Evolutionary conservation across 2,888 invertebrate species (phyloP).

Genomic region (Leptinotarsa rubiginosa): DNA sequence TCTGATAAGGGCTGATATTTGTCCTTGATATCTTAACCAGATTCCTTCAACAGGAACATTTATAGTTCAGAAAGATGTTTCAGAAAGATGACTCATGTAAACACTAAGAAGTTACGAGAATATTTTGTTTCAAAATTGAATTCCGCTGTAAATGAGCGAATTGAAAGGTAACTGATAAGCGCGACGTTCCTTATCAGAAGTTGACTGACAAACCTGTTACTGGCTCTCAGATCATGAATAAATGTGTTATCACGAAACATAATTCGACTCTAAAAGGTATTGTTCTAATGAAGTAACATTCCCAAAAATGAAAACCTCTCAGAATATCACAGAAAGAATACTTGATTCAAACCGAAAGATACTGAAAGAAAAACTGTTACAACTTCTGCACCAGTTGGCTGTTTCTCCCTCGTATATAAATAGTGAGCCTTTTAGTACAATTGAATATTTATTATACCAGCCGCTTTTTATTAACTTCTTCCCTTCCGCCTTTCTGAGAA

Average conservation of each 20-base stretch:
- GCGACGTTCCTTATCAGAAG: no score
- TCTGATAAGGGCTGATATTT: no score
- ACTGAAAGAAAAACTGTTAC: not conserved
- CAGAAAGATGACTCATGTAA: no score
- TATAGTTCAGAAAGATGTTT: no score
- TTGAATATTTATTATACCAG: conserved; percentile 18
- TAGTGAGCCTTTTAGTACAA: conserved; percentile 4
- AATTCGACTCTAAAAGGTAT: not conserved
- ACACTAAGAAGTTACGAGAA: no score
- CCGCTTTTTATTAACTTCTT: conserved; percentile 25
- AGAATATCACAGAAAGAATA: not conserved
- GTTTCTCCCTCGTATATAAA: not conserved
- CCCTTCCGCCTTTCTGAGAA: conserved; percentile 14
- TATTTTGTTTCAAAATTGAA: no score
- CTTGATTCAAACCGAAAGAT: not conserved
- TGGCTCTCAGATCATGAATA: no score
- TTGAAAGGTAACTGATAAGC: no score
- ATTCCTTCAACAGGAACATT: no score
- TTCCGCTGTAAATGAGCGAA: no score
- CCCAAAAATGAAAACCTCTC: not conserved
- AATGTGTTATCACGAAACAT: not conserved
- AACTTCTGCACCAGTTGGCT: not conserved
- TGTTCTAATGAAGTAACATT: not conserved
- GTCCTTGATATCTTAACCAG: no score
- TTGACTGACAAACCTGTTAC: no score